Base-by-base conservation (phyloP, 2,113 vertebrate species). In the Odontophorus gujanensis region DNA sequence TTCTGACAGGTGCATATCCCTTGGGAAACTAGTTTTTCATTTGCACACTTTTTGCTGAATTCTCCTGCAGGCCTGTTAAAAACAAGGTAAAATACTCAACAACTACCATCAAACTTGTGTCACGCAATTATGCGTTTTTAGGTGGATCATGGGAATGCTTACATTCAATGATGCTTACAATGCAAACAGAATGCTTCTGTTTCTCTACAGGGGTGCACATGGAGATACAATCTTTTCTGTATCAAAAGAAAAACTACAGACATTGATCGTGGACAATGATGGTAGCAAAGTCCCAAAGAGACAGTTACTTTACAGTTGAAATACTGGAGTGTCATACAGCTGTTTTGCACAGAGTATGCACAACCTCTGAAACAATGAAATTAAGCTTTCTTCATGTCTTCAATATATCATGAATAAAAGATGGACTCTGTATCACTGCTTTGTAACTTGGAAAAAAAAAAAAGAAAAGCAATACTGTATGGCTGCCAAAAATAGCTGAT, bases 401-500 rank as follows among this genome's bases (percentile, higher is more conserved):
- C 38, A 38, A 13, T 34, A 5, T 32, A 47, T 81, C 63, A 85
- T 89, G 78, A 92, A 91, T 92, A 91, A 93, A 93, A 93, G 42
- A 82, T 89, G 32, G 7, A 62, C 76, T 82, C 59, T 89, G 11
- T 69, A 74, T 34, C 50, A 26, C 21, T 55, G 24, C 45, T 93
- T 85, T 74, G 19, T 63, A 89, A 74, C 59, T 55, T 55, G 2
- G 18, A n/a, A 53, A 42, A 53, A 62, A 79, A 26, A 65, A 77
- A 59, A 25, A 48, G 45, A 32, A 20, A 36, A 4, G 48, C 36
- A 85, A 21, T 76, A 67, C 34, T 83, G 17, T 43, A 57, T 43
- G 26, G 7, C 77, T 91, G 57, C 72, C 89, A 85, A 87, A 91
- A 92, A 89, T 59, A 96, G 38, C 68, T 89, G 59, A 91, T 81